phyloP scores from a whole-genome alignment of 2,797 vertebrate genomes.

The Nasua narica region DNA sequence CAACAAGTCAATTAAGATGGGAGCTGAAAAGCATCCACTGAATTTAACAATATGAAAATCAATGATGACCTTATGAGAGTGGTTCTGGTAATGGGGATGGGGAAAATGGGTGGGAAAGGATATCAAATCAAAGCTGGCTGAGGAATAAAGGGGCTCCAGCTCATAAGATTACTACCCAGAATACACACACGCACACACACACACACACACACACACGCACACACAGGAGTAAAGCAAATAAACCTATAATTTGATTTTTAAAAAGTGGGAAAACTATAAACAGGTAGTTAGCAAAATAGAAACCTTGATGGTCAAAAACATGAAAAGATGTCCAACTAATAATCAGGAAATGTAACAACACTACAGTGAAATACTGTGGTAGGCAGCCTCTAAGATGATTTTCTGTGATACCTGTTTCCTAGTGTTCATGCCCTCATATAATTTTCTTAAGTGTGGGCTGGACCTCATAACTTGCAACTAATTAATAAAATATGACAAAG shows the following conservation, averaged over 20 bases:
- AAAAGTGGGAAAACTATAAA: neutral
- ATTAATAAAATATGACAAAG: neutral
- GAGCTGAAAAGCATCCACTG: neutral
- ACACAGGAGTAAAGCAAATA: neutral
- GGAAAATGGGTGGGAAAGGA: neutral
- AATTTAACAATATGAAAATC: constrained; percentile 52
- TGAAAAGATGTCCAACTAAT: neutral
- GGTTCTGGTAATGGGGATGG: neutral
- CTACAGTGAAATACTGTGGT: neutral
- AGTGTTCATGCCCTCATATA: neutral
- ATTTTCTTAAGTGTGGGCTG: neutral
- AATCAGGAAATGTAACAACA: neutral
- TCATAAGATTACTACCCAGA: neutral
- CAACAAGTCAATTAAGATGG: constrained; percentile 40
- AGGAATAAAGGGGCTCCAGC: neutral
- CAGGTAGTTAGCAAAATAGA: neutral
- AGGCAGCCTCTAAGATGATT: neutral
- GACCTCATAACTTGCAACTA: neutral
- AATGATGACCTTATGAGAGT: neutral
- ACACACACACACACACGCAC: no score
- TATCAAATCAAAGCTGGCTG: neutral
- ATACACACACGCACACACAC: no score
- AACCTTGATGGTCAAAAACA: neutral
- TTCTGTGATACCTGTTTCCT: neutral
- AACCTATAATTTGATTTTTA: neutral